Conservation (phyloP, 2,113 vertebrate genomes). For the Ellobius talpinus region DNA sequence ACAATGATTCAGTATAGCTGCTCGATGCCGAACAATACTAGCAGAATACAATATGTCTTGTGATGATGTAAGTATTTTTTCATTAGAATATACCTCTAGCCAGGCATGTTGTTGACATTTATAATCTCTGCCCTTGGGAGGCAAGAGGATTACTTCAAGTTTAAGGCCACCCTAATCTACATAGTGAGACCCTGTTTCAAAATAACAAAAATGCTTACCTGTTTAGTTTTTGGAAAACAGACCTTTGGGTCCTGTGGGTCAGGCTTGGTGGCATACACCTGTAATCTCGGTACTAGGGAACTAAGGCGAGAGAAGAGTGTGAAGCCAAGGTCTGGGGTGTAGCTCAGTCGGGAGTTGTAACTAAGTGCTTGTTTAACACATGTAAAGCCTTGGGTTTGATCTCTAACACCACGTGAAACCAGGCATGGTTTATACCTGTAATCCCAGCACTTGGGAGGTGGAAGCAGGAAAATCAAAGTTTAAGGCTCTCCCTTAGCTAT, state of each 20-base stretch:
- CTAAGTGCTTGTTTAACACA: neutral
- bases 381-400: neutral
- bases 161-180: neutral
- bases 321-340: neutral
- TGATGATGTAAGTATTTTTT: constrained; percentile 94
- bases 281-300: neutral
- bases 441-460: neutral
- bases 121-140: neutral
- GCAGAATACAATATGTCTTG: constrained; percentile 99
- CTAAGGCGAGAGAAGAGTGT: neutral
- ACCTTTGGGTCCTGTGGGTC: neutral
- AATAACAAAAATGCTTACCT: neutral
- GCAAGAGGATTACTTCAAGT: neutral
- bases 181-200: neutral
- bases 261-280: neutral
- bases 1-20: constrained; percentile 92
- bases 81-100: neutral
- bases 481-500: neutral
- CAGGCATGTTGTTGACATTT: neutral
- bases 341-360: neutral
- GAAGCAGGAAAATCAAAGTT: neutral
- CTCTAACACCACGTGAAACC: neutral
- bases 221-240: constrained; percentile 5
- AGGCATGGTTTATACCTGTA: too few relatives aligned
- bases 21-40: constrained; percentile 97